Conservation (phyloP, 2,888 invertebrate species). For the Epinotia bilunana region DNA sequence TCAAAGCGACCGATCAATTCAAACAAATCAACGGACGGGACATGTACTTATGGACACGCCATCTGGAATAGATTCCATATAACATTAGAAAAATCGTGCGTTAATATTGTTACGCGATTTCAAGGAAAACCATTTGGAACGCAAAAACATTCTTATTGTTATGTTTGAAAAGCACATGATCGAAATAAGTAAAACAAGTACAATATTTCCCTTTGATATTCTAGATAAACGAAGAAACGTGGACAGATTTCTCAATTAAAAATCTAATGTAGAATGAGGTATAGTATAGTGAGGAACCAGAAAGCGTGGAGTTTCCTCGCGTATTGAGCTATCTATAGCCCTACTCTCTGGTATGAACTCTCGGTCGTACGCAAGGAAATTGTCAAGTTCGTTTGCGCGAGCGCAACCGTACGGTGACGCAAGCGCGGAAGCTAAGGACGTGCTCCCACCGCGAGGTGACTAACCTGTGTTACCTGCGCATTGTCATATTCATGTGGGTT, state of each 20-base stretch:
- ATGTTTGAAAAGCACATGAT: no score
- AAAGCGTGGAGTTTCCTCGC: background rate
- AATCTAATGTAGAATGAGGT: no score
- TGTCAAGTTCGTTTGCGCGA: slow-evolving; percentile 45
- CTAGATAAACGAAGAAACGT: no score
- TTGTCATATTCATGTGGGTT: slow-evolving; percentile 61
- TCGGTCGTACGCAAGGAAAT: slow-evolving; percentile 17
- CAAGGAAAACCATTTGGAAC: no score
- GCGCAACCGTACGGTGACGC: slow-evolving; percentile 60
- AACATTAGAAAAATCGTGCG: no score
- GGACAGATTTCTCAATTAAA: no score
- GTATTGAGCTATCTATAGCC: background rate
- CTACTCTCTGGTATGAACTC: background rate
- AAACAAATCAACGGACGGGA: background rate
- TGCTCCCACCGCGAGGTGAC: slow-evolving; percentile 63
- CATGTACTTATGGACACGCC: background rate
- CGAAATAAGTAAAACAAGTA: no score
- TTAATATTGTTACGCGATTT: no score
- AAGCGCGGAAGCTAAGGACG: slow-evolving; percentile 77
- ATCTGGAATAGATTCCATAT: background rate
- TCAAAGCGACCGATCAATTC: background rate
- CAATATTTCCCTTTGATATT: no score
- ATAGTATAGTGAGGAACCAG: background rate
- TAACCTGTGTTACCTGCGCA: slow-evolving; percentile 69
- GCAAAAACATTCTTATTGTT: no score